Conservation (phyloP, 2,113 vertebrate species). For the Colossoma macropomum region DNA sequence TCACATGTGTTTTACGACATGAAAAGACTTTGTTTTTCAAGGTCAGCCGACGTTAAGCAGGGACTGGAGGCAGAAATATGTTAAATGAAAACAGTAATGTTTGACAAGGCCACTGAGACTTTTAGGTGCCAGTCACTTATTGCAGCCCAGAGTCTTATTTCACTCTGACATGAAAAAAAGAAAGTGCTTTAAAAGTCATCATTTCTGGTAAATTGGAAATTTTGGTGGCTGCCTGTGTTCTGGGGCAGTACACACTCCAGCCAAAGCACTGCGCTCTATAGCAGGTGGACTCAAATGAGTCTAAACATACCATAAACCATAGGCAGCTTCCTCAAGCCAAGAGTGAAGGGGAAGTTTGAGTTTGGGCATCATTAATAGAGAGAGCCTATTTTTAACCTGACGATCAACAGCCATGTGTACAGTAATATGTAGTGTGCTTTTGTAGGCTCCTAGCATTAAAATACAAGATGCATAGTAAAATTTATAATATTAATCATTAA, state of each 20-base stretch:
- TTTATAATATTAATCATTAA: no score
- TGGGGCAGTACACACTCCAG: background rate
- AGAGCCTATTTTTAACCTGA: background rate
- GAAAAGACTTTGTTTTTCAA: slow-evolving; percentile 49
- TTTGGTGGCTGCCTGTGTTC: background rate
- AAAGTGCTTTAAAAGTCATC: slow-evolving; percentile 60
- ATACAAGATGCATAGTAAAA: background rate
- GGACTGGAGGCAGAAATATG: slow-evolving; percentile 58
- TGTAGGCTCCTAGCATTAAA: slow-evolving; percentile 7
- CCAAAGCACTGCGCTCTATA: background rate
- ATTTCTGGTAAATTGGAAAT: slow-evolving; percentile 49
- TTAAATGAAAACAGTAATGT: slow-evolving; percentile 69
- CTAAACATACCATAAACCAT: background rate
- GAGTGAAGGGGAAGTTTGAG: background rate
- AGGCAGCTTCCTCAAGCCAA: background rate
- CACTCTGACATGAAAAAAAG: slow-evolving; percentile 53
- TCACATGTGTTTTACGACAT: slow-evolving; percentile 53
- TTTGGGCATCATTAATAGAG: slow-evolving; percentile 2
- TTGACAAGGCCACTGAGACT: slow-evolving; percentile 60
- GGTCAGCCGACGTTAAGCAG: slow-evolving; percentile 57
- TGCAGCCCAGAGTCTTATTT: slow-evolving; percentile 68
- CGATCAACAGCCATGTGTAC: background rate
- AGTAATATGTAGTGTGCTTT: background rate
- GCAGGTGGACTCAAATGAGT: slow-evolving; percentile 6
- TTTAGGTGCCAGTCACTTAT: slow-evolving; percentile 70